These are phyloP conservation scores for Nesidiocoris tenuis DNA, from an alignment of 2,888 invertebrate genomes.

Conservation along the genomic window DNA sequence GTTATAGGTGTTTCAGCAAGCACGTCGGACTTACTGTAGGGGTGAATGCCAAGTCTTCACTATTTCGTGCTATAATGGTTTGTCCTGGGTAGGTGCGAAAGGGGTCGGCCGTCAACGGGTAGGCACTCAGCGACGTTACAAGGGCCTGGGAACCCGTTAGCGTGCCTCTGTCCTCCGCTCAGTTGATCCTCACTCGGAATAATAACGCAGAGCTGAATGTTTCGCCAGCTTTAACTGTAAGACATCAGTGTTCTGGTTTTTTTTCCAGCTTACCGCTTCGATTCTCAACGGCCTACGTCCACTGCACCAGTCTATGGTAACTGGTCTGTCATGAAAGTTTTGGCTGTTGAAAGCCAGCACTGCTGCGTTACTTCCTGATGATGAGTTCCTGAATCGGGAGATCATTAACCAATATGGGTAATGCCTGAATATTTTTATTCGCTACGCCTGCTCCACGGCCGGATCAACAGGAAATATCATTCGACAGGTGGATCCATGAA, in stretches of 20 bases:
- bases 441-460: too few species aligned
- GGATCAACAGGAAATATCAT: too few species aligned
- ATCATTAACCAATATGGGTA: too few species aligned
- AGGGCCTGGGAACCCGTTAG: not conserved
- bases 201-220: not conserved
- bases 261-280: not conserved
- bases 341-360: not conserved
- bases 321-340: not conserved
- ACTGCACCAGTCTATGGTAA: not conserved
- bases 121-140: too few species aligned
- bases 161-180: not conserved
- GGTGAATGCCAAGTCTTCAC: too few species aligned
- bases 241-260: too few species aligned
- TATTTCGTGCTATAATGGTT: too few species aligned
- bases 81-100: too few species aligned
- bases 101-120: too few species aligned
- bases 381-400: not conserved
- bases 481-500: not conserved
- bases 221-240: not conserved
- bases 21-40: too few species aligned
- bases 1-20: too few species aligned
- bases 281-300: not conserved
- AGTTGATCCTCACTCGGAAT: not conserved
- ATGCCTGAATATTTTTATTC: too few species aligned
- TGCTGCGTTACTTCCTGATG: not conserved